These are phyloP conservation scores for Idaea biselata DNA, from an alignment of 2,888 invertebrate species.

Conservation along the genomic window DNA sequence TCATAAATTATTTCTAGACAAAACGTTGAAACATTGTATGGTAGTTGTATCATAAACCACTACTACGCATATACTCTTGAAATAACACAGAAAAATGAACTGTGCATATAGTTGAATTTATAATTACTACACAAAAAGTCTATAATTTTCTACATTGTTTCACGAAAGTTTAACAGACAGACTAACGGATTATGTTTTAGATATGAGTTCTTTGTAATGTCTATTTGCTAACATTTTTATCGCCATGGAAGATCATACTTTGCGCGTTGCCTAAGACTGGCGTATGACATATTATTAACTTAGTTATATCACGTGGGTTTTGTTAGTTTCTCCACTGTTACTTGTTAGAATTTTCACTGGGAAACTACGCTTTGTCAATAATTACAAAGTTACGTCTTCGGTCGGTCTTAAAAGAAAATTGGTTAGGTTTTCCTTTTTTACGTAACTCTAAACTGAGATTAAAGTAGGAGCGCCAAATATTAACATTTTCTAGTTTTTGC, in stretches of 20 bases:
- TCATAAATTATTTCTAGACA: too few species aligned
- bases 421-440: neutral
- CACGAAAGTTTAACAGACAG: neutral
- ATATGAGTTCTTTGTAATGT: neutral
- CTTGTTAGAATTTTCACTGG: neutral
- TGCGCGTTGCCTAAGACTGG: neutral
- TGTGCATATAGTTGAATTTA: neutral
- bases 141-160: neutral
- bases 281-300: neutral
- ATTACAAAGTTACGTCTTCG: neutral
- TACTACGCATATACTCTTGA: neutral
- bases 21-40: too few species aligned
- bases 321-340: neutral
- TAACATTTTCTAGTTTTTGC: too few species aligned
- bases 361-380: neutral
- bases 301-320: neutral
- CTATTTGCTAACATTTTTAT: neutral
- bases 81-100: neutral
- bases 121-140: neutral
- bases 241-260: neutral
- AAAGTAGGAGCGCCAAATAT: too few species aligned
- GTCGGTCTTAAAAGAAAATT: neutral
- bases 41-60: too few species aligned
- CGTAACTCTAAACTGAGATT: neutral
- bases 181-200: neutral